Percentiles rank a stretch among this genome's conserved stretches.
These are phyloP conservation scores for Zaprionus kolodkinae DNA, from an alignment of 1,140 invertebrate species.

Conservation along the genomic window DNA sequence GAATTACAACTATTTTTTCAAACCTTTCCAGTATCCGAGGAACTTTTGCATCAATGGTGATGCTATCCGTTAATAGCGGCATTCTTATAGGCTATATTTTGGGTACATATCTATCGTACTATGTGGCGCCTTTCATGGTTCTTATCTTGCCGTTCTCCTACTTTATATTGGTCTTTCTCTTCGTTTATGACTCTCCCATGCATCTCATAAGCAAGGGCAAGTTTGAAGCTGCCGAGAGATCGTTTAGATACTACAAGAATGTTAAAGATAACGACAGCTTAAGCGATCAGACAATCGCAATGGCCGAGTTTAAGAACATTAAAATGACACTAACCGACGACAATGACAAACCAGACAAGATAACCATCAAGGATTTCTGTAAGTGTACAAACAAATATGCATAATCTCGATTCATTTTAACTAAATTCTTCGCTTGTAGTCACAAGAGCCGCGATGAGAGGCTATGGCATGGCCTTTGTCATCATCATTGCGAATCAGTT, in stretches of 20 bases:
- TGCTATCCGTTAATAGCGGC: conserved; percentile 64
- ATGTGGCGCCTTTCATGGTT: conserved; percentile 50
- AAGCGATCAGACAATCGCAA: conserved; percentile 38
- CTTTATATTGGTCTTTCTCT: conserved; percentile 46
- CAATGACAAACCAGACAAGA: conserved; percentile 23
- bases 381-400: conserved; percentile 13
- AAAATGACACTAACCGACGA: conserved; percentile 46
- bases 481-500: conserved; percentile 62
- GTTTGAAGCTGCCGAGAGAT: conserved; percentile 48
- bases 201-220: conserved; percentile 58
- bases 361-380: conserved; percentile 62
- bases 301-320: conserved; percentile 63
- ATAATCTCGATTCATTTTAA: too few relatives aligned
- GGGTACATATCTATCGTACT: conserved; percentile 61
- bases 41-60: conserved; percentile 65
- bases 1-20: neutral
- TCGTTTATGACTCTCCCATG: conserved; percentile 70
- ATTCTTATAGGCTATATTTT: conserved; percentile 66
- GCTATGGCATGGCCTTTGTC: conserved; percentile 58
- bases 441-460: conserved; percentile 29
- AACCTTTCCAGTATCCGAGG: conserved; percentile 65
- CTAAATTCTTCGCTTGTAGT: conserved; percentile 21
- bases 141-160: conserved; percentile 52
- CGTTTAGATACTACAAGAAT: conserved; percentile 66
- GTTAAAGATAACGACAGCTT: conserved; percentile 44